These are phyloP conservation scores for Taeniopygia guttata DNA, from an alignment of 2,797 vertebrate genomes.

Conservation along the genomic window DNA sequence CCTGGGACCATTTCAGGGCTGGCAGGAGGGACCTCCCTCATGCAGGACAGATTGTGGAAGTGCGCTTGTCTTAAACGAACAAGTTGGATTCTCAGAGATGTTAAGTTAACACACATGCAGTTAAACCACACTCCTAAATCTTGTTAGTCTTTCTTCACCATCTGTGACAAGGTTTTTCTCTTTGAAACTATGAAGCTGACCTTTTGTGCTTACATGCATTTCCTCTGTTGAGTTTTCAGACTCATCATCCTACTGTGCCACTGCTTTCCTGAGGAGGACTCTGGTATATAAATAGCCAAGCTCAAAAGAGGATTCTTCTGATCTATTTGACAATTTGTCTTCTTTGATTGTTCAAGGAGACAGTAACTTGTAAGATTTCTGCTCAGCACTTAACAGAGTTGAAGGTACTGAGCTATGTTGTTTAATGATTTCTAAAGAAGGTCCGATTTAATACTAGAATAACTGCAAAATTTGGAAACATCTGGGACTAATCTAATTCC, in stretches of 20 bases:
- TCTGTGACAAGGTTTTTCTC: constrained; percentile 38
- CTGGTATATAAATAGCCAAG: not conserved
- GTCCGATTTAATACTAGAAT: not conserved
- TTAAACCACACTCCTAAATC: constrained; percentile 41
- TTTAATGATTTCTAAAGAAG: not conserved
- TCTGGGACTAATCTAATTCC: constrained; percentile 57
- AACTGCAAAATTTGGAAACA: constrained; percentile 43
- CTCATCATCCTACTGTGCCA: not conserved
- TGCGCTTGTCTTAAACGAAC: not conserved
- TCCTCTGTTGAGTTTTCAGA: constrained; percentile 24
- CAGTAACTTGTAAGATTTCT: constrained; percentile 1
- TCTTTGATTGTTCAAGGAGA: not conserved
- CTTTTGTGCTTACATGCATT: constrained; percentile 23
- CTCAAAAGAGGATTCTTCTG: constrained; percentile 13
- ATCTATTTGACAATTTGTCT: not conserved
- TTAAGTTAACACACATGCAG: constrained; percentile 28
- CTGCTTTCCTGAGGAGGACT: not conserved
- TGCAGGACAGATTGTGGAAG: not conserved
- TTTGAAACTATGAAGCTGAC: constrained; percentile 29
- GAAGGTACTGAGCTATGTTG: not conserved
- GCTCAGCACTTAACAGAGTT: not conserved
- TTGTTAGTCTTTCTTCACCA: constrained; percentile 23
- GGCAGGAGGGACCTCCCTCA: not conserved
- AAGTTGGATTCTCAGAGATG: not conserved
- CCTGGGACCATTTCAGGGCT: not conserved